Evolutionary conservation across 2,113 vertebrate species (phyloP).

Genomic region (Lagenorhynchus albirostris): DNA sequence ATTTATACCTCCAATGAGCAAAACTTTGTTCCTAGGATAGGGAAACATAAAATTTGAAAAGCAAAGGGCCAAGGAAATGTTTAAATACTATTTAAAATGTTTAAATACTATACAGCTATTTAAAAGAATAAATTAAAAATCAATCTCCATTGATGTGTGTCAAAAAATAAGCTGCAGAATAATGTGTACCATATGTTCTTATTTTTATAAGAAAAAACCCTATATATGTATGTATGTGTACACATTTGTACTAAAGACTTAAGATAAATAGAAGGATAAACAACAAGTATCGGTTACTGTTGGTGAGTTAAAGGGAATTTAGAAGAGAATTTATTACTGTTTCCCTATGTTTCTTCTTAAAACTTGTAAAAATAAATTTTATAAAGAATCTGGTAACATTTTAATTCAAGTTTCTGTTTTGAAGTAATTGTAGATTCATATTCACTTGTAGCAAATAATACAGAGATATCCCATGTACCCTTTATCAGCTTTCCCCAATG

Average conservation of each 20-base stretch:
- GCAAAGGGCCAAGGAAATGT: neutral
- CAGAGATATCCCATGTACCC: neutral
- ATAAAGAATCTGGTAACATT: neutral
- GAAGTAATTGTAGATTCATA: neutral
- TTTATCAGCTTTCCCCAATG: neutral
- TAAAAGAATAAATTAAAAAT: neutral
- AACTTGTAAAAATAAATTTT: constrained; percentile 14
- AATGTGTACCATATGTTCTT: neutral
- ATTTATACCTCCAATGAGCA: neutral
- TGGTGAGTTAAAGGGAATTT: neutral
- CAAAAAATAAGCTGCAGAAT: constrained; percentile 9
- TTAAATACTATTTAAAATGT: neutral
- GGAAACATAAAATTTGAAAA: constrained; percentile 24
- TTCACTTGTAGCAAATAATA: neutral
- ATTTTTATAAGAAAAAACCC: neutral
- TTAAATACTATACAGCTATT: neutral
- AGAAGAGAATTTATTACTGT: neutral
- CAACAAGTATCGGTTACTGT: neutral
- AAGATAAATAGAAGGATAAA: neutral
- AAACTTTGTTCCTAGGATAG: neutral
- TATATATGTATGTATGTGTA: neutral
- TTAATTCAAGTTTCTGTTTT: neutral
- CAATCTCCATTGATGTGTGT: neutral
- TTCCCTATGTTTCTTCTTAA: neutral
- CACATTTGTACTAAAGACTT: neutral